Conservation (phyloP, 2,888 invertebrate species). For the Autographa pulchrina region DNA sequence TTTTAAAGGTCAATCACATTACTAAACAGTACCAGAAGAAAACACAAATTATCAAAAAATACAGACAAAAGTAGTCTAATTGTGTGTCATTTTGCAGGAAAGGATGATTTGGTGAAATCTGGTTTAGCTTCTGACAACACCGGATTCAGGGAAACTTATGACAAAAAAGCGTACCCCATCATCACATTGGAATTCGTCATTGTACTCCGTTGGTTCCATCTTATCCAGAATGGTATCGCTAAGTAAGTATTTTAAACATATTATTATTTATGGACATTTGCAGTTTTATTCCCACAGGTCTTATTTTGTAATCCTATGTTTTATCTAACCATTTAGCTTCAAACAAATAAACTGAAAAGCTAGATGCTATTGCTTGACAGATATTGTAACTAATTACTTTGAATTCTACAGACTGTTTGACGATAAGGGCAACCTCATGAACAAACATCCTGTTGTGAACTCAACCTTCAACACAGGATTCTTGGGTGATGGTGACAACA, state of each 20-base stretch:
- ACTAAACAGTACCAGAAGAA: too few relatives aligned
- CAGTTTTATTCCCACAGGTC: too few relatives aligned
- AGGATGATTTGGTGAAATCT: conserved; percentile 57
- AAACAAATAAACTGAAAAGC: too few relatives aligned
- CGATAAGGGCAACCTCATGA: conserved; percentile 56
- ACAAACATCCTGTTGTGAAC: conserved; percentile 60
- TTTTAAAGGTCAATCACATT: too few relatives aligned
- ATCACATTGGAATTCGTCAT: conserved; percentile 62
- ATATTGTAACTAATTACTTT: background rate
- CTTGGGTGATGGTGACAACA: conserved; percentile 53
- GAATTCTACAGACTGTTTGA: conserved; percentile 62
- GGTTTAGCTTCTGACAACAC: conserved; percentile 50
- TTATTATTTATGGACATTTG: background rate
- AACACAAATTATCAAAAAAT: too few relatives aligned
- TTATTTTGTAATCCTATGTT: too few relatives aligned
- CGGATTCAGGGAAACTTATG: conserved; percentile 64
- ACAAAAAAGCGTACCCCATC: conserved; percentile 53
- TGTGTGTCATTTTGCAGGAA: conserved; percentile 51
- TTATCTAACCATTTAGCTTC: too few relatives aligned
- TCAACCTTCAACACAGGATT: conserved; percentile 65
- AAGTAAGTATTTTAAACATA: conserved; percentile 56
- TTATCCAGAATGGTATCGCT: conserved; percentile 61
- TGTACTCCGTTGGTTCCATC: conserved; percentile 65
- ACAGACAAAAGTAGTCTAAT: background rate
- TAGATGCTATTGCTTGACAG: background rate